Conservation (phyloP, 2,888 invertebrate species). For the Neria commutata region DNA sequence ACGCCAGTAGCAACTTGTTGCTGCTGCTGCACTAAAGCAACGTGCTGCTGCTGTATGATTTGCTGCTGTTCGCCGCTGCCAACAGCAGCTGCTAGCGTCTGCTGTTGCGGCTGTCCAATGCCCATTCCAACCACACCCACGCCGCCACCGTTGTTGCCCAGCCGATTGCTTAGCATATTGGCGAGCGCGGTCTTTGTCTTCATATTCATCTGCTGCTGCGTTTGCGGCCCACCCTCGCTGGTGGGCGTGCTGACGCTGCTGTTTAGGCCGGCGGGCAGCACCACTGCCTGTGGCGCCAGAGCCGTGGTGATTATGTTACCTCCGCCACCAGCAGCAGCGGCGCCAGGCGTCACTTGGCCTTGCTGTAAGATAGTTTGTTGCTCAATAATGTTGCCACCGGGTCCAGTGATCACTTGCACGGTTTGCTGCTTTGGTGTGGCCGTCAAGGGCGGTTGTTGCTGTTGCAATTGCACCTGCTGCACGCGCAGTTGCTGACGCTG, state of each 20-base stretch:
- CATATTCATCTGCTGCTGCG: conserved; percentile 70
- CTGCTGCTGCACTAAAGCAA: conserved; percentile 47
- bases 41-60: conserved; percentile 20
- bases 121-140: neutral
- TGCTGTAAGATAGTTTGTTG: conserved; percentile 25
- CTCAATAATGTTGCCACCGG: conserved; percentile 45
- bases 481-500: conserved; percentile 58
- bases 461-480: conserved; percentile 52
- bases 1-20: conserved; percentile 29
- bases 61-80: conserved; percentile 30
- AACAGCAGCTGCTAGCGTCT: conserved; percentile 46
- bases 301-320: conserved; percentile 45
- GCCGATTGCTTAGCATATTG: conserved; percentile 87
- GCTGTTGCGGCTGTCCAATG: conserved; percentile 39
- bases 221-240: conserved; percentile 63
- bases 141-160: conserved; percentile 66
- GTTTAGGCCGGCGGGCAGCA: conserved; percentile 57
- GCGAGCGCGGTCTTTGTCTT: conserved; percentile 95
- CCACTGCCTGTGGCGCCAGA: conserved; percentile 44
- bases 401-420: conserved; percentile 52
- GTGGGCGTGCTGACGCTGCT: conserved; percentile 39
- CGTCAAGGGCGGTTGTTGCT: conserved; percentile 25
- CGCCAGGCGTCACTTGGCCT: conserved; percentile 37
- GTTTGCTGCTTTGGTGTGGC: conserved; percentile 43
- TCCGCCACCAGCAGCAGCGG: conserved; percentile 29